Base-by-base conservation (phyloP, 2,888 invertebrate genomes). In the Phortica okadai region DNA sequence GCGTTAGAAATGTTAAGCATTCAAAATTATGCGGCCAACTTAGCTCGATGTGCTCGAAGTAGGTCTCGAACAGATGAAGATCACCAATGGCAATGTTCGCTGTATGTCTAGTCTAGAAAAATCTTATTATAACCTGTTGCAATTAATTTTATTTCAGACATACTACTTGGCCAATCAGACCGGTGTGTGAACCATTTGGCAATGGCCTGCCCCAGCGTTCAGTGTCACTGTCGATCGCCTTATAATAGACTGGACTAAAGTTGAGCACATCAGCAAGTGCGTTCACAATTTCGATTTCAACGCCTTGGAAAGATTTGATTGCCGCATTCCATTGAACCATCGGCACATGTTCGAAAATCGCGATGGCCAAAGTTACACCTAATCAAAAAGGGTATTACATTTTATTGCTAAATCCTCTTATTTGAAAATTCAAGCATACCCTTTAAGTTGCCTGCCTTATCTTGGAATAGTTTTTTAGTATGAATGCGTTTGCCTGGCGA, bases 1-100 rank as follows among this genome's bases (percentile, higher is more conserved):
- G 96, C 0, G 97, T 96, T 21, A 97, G 90, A 87, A 97, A 97
- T 0, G 97, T 97, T 84, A 96, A 93, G 86, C 97, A 97, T 88
- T 96, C 95, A 0, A 95, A 94, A n/a, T 94, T 95, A 80, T 97
- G 97, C 0, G 97, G 96, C 69, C 93, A 92, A 74, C 95, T 95
- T 58, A 97, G 91, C 89, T 97, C 97, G 83, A 95, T 93, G 66
- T 95, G 90, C 70, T 94, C 93, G 69, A 95, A 89, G 83, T 96
- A 93, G 83, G 94, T 93, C 0, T 94, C 93, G 0, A 94, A 95
- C 80, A 96, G 94, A 89, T 96, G 94, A 42, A 97, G 92, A 91
- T 97, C 96, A 0, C 95, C 97, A 14, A 97, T 91, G 16, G 95
- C 96, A 74, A 97, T 91, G 83, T 95, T 95, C 0, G 96, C 96